Conservation (phyloP, 2,113 vertebrate genomes). For the Grammomys dolichurus region DNA sequence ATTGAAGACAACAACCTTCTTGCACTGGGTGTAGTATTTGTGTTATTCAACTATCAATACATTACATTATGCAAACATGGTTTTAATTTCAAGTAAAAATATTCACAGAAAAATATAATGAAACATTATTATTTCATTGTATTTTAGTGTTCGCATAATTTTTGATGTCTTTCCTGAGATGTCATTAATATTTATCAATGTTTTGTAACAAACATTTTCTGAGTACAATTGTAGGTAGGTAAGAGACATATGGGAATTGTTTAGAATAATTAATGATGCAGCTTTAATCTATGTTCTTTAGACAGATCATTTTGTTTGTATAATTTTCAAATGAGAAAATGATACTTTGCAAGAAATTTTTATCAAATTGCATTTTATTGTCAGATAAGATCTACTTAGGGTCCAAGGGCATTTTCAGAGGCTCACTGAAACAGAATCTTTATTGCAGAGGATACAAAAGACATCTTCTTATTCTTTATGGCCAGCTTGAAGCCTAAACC, state of each 20-base stretch:
- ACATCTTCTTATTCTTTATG: background rate
- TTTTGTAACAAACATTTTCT: background rate
- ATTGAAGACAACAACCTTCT: background rate
- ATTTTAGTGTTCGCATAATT: background rate
- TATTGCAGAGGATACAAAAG: background rate
- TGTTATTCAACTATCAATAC: background rate
- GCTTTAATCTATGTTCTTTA: background rate
- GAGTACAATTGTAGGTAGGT: accelerated
- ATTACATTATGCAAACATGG: background rate
- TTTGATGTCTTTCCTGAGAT: background rate
- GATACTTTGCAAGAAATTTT: background rate
- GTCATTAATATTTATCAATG: background rate
- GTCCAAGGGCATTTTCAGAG: too few species aligned
- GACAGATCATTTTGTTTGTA: background rate
- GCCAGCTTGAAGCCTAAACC: background rate
- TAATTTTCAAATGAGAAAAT: background rate
- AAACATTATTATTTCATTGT: background rate
- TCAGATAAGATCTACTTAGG: background rate
- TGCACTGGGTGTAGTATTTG: background rate
- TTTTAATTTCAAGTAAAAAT: background rate
- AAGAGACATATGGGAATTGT: background rate
- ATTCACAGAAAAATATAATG: background rate
- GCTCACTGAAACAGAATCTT: background rate
- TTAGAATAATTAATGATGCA: background rate
- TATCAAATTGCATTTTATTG: background rate